phyloP scores from a whole-genome alignment of 2,888 invertebrate species.

The Baccha elongata region DNA sequence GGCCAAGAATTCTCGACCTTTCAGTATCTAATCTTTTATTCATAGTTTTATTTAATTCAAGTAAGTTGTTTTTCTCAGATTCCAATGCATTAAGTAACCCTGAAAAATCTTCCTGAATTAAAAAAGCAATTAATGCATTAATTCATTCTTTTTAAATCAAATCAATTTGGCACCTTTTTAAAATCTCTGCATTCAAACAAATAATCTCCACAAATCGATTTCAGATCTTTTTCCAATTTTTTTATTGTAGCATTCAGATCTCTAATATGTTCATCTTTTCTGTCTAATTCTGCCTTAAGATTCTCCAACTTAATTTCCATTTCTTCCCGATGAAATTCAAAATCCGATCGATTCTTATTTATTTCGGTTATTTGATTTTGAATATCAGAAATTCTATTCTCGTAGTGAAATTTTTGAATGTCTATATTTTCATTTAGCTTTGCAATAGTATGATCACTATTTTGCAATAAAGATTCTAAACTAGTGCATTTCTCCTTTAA shows the following conservation, averaged over 20 bases:
- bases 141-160: not conserved
- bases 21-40: conserved; percentile 77
- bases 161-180: conserved; percentile 78
- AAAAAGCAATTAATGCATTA: not conserved
- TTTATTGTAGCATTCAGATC: conserved; percentile 76
- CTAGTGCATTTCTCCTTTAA: conserved; percentile 85
- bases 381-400: conserved; percentile 77
- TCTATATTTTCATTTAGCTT: conserved; percentile 83
- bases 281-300: conserved; percentile 74
- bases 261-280: conserved; percentile 76
- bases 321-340: conserved; percentile 76
- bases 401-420: conserved; percentile 78
- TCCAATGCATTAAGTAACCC: conserved; percentile 80
- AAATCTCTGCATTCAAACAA: conserved; percentile 81
- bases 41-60: conserved; percentile 76
- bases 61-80: conserved; percentile 78
- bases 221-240: conserved; percentile 79
- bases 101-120: conserved; percentile 79
- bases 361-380: conserved; percentile 75
- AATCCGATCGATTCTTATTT: conserved; percentile 75
- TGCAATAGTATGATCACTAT: conserved; percentile 86
- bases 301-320: conserved; percentile 78
- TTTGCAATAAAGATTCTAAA: conserved; percentile 85
- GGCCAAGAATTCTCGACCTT: conserved; percentile 75
- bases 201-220: conserved; percentile 80